Base-by-base conservation (phyloP, 2,888 invertebrate genomes). In the Noctua janthe region DNA sequence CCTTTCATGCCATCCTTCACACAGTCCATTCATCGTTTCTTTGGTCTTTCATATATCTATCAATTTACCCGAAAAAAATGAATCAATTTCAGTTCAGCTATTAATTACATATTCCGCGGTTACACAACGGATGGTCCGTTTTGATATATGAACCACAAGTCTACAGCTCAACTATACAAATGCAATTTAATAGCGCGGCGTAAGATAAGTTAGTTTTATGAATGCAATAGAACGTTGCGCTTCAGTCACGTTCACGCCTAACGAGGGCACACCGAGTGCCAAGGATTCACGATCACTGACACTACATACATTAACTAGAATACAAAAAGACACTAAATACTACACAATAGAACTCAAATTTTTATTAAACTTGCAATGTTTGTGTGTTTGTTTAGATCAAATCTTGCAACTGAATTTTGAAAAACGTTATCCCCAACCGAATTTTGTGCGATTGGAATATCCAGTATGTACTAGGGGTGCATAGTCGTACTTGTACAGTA, bases 171-270 rank as follows among this genome's bases (percentile, higher is more conserved):
- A 1, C 11, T 20, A 72, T n/a, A 6, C 7, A 39, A 39, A 64
- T 74, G 62, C 23, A 76, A 81, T 86, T 56, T 56, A 78, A 74
- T 69, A 47, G 39, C 17, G 7, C 59, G 47, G 13, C 69, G 47
- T 69, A 54, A 20, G 47, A 74, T 67, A 77, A 47, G 59, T 67
- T 23, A 79, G 56, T 71, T 69, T 56, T 69, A 80, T 84, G 80
- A 80, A 87, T 76, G 75, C 73, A 29, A 72, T 54, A 51, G 56
- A 70, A 56, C 67, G 62, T 56, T 67, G 78, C 80, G 56, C 67
- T 78, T 66, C n/a, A 69, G 87, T 81, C 84, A 88, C 87, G 87
- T 88, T 79, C 74, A 43, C 67, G 23, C 11, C 17, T 86, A 87
- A 81, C 84, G 88, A 86, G 80, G 83, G 59, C 73, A 78, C 54